phyloP scores from a whole-genome alignment of 2,888 invertebrate species.

The Seira ritae region DNA sequence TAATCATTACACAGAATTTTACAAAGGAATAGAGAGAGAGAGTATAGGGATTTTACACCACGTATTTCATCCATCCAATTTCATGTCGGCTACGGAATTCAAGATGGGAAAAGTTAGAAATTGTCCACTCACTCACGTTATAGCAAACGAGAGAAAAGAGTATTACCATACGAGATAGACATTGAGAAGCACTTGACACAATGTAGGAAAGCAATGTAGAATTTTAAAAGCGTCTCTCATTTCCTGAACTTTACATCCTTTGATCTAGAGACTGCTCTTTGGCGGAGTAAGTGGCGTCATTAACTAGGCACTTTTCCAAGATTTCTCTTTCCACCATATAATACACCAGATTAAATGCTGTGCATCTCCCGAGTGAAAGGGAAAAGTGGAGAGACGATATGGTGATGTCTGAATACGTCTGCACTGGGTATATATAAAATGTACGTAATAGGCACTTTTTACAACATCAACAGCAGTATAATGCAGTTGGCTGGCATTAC shows the following conservation, averaged over 20 bases:
- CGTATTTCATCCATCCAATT: neutral
- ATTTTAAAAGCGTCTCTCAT: constrained; percentile 73
- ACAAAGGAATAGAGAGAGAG: neutral
- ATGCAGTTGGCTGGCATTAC: no score
- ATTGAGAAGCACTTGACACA: constrained; percentile 63
- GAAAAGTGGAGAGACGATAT: no score
- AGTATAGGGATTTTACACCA: no score
- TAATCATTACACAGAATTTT: no score
- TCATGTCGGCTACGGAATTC: neutral
- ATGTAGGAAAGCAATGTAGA: constrained; percentile 66
- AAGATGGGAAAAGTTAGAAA: neutral
- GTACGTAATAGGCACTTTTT: no score
- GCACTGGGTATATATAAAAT: no score
- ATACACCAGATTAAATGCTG: neutral
- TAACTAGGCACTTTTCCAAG: constrained; percentile 69
- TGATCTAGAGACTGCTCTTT: constrained; percentile 68
- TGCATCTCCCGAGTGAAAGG: no score
- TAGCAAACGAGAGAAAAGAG: constrained; percentile 10
- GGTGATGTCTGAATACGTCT: no score
- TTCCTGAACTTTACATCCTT: constrained; percentile 69
- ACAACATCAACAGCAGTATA: no score
- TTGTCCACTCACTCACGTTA: neutral
- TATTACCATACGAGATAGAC: neutral
- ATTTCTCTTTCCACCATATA: neutral
- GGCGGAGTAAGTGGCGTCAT: constrained; percentile 72